Conservation (phyloP, 2,797 vertebrate species). For the Falco novaeseelandiae region DNA sequence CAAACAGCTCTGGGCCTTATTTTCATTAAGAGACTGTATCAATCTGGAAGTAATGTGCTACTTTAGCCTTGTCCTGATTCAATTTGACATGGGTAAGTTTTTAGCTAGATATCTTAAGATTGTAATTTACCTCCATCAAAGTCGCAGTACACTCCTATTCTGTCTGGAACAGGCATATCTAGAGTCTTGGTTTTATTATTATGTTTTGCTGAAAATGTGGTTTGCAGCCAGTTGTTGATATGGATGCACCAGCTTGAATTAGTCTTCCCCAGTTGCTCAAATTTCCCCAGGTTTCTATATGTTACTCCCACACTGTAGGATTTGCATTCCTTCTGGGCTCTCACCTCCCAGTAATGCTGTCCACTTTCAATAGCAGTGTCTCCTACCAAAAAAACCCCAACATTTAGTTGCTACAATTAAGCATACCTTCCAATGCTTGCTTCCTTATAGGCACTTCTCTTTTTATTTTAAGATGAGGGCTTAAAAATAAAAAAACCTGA, state of each 20-base stretch:
- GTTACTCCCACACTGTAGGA: constrained; percentile 90
- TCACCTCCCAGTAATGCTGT: constrained; percentile 93
- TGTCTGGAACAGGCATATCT: constrained; percentile 84
- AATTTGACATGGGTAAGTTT: not conserved
- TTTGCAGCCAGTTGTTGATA: constrained; percentile 94
- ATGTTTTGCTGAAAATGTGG: constrained; percentile 89
- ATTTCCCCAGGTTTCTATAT: constrained; percentile 88
- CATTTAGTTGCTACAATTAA: not conserved
- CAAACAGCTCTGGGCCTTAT: not conserved
- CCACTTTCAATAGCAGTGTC: constrained; percentile 85
- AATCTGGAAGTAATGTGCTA: not conserved
- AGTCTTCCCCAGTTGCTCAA: constrained; percentile 93
- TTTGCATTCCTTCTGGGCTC: constrained; percentile 90
- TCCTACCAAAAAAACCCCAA: constrained; percentile 74
- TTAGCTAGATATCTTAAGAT: not conserved
- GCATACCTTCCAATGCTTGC: not conserved
- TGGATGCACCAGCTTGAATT: constrained; percentile 91
- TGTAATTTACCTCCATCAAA: constrained; percentile 86
- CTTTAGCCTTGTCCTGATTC: not conserved
- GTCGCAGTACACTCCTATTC: constrained; percentile 92
- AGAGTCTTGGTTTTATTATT: constrained; percentile 91
- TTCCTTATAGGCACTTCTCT: not conserved
- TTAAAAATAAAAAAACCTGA: not conserved
- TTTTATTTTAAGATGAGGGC: not conserved
- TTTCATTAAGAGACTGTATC: not conserved